Base-by-base conservation (phyloP, 2,888 invertebrate genomes). In the Sthenelais limicola region DNA sequence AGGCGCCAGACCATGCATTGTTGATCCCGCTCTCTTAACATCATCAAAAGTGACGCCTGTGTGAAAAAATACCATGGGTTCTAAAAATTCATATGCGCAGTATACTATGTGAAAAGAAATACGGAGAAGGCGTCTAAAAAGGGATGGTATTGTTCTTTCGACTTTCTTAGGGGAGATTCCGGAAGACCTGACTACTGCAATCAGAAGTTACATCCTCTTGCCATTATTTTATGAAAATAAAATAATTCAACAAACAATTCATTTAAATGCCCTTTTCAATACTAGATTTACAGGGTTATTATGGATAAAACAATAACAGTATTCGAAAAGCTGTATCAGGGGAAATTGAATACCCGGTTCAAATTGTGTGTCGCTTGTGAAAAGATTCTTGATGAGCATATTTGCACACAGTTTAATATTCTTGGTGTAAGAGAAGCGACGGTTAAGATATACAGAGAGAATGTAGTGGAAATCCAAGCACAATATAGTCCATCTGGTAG, bases 361-460 rank as follows among this genome's bases (percentile, higher is more conserved):
- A 82, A 84, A 88, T 33, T 83, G 74, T n/a, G 78, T 79, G 76
- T 87, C 86, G 77, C 85, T 85, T 62, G 87, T 87, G 78, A 84
- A 84, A 48, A 87, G 80, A 78, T 86, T 87, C 77, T 85, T 87
- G 52, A 87, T 82, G 4, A 80, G 73, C 83, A 87, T 84, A 77
- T 86, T 87, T 47, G 87, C 87, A 82, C 87, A 88, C 18, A 88
- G 80, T 32, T 82, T 80, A 7, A 88, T 78, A 58, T 81, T 82
- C 75, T 86, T 86, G 54, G 86, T 76, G 75, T 84, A 84, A 33
- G 83, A 79, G 71, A 82, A 88, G 47, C 80, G 83, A 52, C 86
- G 79, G 77, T 86, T 86, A 26, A 87, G 82, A 77, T 87, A 87
- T 76, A 82, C 82, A 33, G 85, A 83, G 56, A 87, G 78, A 24